These are phyloP conservation scores for Cynodonichthys magdalenae DNA, from an alignment of 2,797 vertebrate genomes.

Conservation along the genomic window DNA sequence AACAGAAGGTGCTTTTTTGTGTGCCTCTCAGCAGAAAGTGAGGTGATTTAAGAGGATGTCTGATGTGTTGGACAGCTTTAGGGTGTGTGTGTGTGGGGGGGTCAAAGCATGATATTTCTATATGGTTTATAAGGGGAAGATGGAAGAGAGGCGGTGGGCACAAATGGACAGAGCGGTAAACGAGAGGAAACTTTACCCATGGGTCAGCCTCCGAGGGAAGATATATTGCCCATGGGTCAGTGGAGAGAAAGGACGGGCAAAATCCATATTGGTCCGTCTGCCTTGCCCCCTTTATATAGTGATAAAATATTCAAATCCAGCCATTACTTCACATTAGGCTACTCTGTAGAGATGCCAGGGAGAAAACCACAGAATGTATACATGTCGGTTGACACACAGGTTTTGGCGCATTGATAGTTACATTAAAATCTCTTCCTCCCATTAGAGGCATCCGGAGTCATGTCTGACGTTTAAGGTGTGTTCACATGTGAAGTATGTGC, in stretches of 20 bases:
- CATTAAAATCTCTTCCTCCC: constrained; percentile 84
- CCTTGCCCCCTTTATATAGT: constrained; percentile 84
- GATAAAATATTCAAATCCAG: constrained; percentile 90
- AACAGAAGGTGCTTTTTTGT: not conserved
- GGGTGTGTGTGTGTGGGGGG: no score
- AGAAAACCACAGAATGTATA: constrained; percentile 87
- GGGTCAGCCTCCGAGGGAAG: constrained; percentile 77
- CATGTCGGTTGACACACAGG: constrained; percentile 76
- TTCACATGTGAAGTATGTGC: constrained; percentile 64
- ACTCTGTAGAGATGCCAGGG: constrained; percentile 80
- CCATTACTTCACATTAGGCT: constrained; percentile 87
- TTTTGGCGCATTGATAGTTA: constrained; percentile 82
- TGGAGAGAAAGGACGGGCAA: constrained; percentile 80
- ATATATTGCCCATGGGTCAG: constrained; percentile 85
- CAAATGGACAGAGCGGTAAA: constrained; percentile 83
- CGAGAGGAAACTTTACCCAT: constrained; percentile 81
- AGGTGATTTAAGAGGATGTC: not conserved
- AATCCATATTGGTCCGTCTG: constrained; percentile 85
- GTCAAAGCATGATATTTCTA: constrained; percentile 55
- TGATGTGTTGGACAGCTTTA: not conserved
- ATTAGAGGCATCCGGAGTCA: constrained; percentile 81
- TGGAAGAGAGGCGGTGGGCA: constrained; percentile 68
- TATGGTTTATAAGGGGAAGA: constrained; percentile 59
- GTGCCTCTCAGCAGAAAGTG: not conserved
- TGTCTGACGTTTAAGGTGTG: constrained; percentile 74